Conservation (phyloP, 1,140 invertebrate genomes). For the Homalodisca vitripennis region DNA sequence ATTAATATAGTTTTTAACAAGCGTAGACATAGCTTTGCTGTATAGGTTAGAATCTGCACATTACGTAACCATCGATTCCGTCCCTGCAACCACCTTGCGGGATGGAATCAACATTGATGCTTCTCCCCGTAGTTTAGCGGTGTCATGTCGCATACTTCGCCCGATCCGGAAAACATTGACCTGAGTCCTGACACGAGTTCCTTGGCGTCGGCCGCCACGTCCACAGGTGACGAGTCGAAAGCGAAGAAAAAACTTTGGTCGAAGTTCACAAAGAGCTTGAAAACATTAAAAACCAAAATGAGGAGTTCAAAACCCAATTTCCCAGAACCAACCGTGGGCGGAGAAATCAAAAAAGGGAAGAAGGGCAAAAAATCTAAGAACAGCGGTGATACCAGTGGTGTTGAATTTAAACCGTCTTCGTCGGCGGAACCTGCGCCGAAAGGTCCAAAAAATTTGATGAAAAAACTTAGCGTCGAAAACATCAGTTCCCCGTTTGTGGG, state of each 20-base stretch:
- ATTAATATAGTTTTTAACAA: too few species aligned
- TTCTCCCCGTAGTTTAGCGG: neutral
- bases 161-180: constrained; percentile 1
- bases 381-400: neutral
- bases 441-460: neutral
- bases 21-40: too few species aligned
- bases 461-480: constrained; percentile 14
- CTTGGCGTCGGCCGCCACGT: neutral
- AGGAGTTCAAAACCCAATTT: constrained; percentile 7
- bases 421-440: neutral
- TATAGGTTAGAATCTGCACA: too few species aligned
- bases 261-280: neutral
- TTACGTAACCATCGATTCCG: constrained; percentile 8
- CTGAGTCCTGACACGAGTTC: constrained; percentile 10
- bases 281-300: neutral
- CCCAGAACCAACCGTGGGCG: neutral
- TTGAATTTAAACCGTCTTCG: neutral
- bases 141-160: constrained; percentile 13
- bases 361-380: constrained; percentile 1
- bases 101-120: neutral
- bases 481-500: constrained; percentile 35
- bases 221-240: neutral
- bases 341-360: constrained; percentile 1
- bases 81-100: neutral
- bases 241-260: constrained; percentile 18